Evolutionary conservation across 2,888 invertebrate genomes (phyloP), one percentile per base, ranked within the genome.

Genomic region (Sericinus montela): DNA sequence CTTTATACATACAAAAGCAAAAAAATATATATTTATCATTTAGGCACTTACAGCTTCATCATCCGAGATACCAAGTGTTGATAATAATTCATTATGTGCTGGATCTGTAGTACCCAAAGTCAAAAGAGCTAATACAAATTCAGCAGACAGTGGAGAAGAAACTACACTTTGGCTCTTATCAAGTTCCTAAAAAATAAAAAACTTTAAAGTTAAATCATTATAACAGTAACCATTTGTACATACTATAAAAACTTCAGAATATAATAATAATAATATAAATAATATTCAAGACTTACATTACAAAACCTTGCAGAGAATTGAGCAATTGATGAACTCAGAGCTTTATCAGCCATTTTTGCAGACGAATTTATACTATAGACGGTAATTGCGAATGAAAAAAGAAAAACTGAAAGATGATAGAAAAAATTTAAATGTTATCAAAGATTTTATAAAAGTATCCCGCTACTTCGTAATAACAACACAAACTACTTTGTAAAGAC

Each of bases 61-160:
- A 63, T 74, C 63, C 28, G 72, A 63, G 40, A 87, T 59, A 0
- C 72, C 83, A 11, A 87, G 74, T 6, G 78, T 53, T 1, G 65
- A 62, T 4, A 85, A 62, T 11, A 88, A 64, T 58, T 88, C 82
- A 1, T 62, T 43, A 52, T 85, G 87, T 6, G 82, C 73, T 0
- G 71, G 67, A 0, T 77, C 80, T 30, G 70, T 69, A n/a, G 79
- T 67, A 8, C 86, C 88, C 39, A 88, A 63, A n/a, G 88, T 60
- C 44, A 87, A 48, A 52, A 90, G 65, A 8, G 83, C 86, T 51
- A 90, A 57, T 23, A 89, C 65, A 59, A 82, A 74, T 59, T 90
- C 88, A 0, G 87, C 85, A 9, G 90, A 90, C 16, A 90, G 60
- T 1, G 90, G 90, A 3, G 90, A 90, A 14, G 89, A 83, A 4